A percentile compares a stretch with the other conserved stretches of the same genome.
Conservation (phyloP, 30 jellyfish, hydroid and myxozoan genomes). For the Hydractinia symbiolongicarpus region DNA sequence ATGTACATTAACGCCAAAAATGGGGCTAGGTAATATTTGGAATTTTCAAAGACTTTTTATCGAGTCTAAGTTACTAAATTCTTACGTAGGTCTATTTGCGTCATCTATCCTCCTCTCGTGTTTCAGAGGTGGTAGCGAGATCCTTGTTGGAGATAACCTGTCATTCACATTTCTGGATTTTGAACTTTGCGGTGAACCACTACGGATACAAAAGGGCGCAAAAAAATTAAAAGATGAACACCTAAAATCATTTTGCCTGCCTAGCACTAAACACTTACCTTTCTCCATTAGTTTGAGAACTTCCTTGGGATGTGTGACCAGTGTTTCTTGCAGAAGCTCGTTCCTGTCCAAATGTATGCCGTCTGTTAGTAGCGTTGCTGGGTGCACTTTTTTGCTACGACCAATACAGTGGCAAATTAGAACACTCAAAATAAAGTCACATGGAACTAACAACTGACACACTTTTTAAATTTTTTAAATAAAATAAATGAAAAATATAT, state of each 20-base stretch:
- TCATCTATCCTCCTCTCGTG: conserved; percentile 79
- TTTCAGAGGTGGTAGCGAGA: conserved; percentile 85
- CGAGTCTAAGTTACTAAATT: not conserved
- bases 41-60: not conserved
- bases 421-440: too few species aligned
- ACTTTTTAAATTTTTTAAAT: too few species aligned
- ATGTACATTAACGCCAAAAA: not conserved
- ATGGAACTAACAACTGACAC: too few species aligned
- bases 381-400: conserved; percentile 89
- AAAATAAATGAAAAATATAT: too few species aligned
- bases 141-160: conserved; percentile 91
- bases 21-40: not conserved
- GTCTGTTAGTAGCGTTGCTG: conserved; percentile 51
- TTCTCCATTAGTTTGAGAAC: conserved; percentile 73
- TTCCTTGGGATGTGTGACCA: conserved; percentile 29
- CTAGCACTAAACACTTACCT: not conserved
- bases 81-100: conserved; percentile 89
- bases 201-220: not conserved
- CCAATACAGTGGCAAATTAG: not conserved
- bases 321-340: conserved; percentile 49
- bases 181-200: conserved; percentile 10
- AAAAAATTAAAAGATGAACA: not conserved
- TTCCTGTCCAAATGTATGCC: conserved; percentile 70
- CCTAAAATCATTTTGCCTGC: not conserved
- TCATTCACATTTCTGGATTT: conserved; percentile 29